These are phyloP conservation scores for Orthonevra nobilis DNA, from an alignment of 2,888 invertebrate genomes.

Conservation along the genomic window DNA sequence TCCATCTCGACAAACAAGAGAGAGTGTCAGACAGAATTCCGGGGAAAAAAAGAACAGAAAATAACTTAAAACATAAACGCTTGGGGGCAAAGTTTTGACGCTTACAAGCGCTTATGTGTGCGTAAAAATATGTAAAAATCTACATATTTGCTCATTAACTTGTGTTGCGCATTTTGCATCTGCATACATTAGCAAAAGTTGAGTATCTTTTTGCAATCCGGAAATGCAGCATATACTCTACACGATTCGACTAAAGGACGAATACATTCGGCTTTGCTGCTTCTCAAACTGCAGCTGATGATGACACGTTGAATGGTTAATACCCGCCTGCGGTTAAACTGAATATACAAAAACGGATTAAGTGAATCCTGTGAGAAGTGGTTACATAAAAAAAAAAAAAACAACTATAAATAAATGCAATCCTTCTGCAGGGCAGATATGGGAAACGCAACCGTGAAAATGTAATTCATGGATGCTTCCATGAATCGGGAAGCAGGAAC, in stretches of 20 bases:
- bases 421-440: too few relatives aligned
- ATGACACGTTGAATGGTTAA: slow-evolving; percentile 14
- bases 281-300: slow-evolving; percentile 16
- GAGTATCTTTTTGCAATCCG: slow-evolving; percentile 6
- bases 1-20: too few relatives aligned
- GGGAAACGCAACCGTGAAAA: background rate
- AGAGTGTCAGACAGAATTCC: too few relatives aligned
- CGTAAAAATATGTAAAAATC: slow-evolving; percentile 13
- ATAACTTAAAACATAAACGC: too few relatives aligned
- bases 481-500: too few relatives aligned
- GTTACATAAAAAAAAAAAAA: too few relatives aligned
- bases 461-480: too few relatives aligned
- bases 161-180: slow-evolving; percentile 16
- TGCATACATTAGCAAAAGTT: slow-evolving; percentile 8
- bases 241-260: background rate
- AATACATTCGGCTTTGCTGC: background rate
- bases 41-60: too few relatives aligned
- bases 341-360: slow-evolving; percentile 22
- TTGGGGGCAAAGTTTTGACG: background rate
- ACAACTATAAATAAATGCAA: too few relatives aligned
- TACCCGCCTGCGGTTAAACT: slow-evolving; percentile 21
- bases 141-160: slow-evolving; percentile 40
- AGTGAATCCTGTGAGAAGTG: slow-evolving; percentile 8
- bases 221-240: slow-evolving; percentile 19
- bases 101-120: slow-evolving; percentile 5